Percentiles rank a stretch among this genome's conserved stretches.
These are phyloP conservation scores for Gouania willdenowi DNA, from an alignment of 2,797 vertebrate species.

Conservation along the genomic window DNA sequence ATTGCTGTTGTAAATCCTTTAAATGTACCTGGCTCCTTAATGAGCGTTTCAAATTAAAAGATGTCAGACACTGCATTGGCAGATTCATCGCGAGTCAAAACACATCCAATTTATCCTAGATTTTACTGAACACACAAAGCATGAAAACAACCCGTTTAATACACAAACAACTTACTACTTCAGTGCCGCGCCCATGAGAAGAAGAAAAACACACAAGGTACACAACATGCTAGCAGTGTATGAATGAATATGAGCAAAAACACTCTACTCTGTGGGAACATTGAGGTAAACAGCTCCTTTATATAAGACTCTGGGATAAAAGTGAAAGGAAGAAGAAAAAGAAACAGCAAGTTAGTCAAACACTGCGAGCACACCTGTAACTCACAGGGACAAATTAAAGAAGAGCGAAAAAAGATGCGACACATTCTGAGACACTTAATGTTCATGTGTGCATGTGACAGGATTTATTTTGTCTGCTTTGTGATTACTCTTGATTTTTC, in stretches of 20 bases:
- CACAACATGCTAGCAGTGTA: constrained; percentile 11
- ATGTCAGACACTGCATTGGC: constrained; percentile 8
- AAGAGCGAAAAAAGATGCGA: constrained; percentile 9
- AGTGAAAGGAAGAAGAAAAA: constrained; percentile 25
- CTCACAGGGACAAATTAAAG: no score
- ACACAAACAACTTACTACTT: background rate
- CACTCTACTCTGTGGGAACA: constrained; percentile 23
- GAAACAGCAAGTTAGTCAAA: constrained; percentile 28
- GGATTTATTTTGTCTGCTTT: no score
- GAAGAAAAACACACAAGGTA: constrained; percentile 8
- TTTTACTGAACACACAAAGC: constrained; percentile 16
- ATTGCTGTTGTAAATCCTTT: no score
- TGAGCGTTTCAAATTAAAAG: constrained; percentile 2
- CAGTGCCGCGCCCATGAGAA: background rate
- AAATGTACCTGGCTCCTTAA: no score
- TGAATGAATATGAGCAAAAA: constrained; percentile 3
- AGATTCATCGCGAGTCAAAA: constrained; percentile 22
- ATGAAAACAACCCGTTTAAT: background rate
- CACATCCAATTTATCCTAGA: constrained; percentile 19
- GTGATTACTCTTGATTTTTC: no score
- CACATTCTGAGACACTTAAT: no score
- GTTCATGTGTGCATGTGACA: no score
- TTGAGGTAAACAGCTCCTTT: constrained; percentile 36
- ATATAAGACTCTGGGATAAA: constrained; percentile 29
- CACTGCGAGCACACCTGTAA: no score